These are phyloP conservation scores for Branchinecta sandiegonensis DNA, from an alignment of 2,888 invertebrate genomes.

Conservation along the genomic window DNA sequence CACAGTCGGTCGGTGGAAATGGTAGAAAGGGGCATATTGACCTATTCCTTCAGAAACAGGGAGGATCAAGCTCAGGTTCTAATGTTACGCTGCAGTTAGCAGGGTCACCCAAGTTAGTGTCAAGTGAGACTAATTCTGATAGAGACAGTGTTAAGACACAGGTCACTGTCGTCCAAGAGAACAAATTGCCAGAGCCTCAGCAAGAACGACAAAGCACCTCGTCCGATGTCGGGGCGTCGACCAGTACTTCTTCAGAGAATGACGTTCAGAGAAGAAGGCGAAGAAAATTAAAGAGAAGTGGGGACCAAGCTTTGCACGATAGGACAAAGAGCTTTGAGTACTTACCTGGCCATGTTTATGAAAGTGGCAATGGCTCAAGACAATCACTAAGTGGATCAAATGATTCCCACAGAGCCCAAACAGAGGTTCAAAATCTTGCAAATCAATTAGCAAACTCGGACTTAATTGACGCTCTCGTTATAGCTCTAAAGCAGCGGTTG, in stretches of 20 bases:
- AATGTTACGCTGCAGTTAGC: neutral
- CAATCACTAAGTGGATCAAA: neutral
- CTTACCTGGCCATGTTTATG: slow-evolving; percentile 5
- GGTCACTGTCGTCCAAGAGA: neutral
- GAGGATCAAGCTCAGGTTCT: neutral
- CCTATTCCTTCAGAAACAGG: neutral
- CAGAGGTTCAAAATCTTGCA: neutral
- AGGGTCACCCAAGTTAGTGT: neutral
- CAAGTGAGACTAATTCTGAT: slow-evolving; percentile 10
- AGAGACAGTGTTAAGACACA: slow-evolving; percentile 6
- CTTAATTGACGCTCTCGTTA: neutral
- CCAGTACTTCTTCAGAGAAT: neutral
- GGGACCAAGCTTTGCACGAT: neutral
- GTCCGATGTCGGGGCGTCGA: neutral
- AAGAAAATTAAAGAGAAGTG: neutral
- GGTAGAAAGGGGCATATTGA: neutral
- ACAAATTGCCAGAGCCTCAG: neutral
- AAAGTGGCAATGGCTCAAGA: neutral
- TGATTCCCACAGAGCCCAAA: neutral
- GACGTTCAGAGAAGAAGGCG: neutral
- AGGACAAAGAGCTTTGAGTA: slow-evolving; percentile 9
- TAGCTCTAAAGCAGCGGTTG: neutral
- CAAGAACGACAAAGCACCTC: neutral
- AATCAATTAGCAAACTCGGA: neutral
- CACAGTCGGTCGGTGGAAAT: neutral